Base-by-base conservation (phyloP, 2,113 vertebrate genomes). In the Channa maculata region DNA sequence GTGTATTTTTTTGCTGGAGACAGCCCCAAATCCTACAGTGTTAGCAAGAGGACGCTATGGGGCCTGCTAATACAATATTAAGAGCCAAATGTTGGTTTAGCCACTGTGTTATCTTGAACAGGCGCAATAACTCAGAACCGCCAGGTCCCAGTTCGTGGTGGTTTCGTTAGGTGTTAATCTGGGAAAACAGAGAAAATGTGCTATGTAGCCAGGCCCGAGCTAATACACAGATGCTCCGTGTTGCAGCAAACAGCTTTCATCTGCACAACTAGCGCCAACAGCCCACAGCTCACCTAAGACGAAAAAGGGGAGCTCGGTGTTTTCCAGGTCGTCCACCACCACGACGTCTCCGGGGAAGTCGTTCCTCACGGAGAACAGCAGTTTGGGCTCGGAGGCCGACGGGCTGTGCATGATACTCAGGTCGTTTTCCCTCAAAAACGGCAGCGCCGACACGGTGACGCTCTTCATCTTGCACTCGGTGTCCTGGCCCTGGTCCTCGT, bases 371-470 rank as follows among this genome's bases (percentile, higher is more conserved):
- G 97, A 99, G 95, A 99, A 99, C 72, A 99, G 96, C 69, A 99
- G 97, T 95, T 99, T 99, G 91, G 98, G 97, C 92, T 99, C 98
- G 41, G 97, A 97, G 96, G 97, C 96, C 93, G 97, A 98, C 45
- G 98, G 96, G 69, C 96, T 97, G 93, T 99, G 98, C 97, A 99
- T 98, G 96, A 99, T 98, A 94, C 96, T 98, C 90, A 99, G 94
- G 95, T 99, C 98, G 93, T 99, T 99, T 82, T 99, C 98, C 49
- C 98, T 89, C 86, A 99, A 84, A 92, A 99, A 99, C 65, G 98
- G 98, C 93, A 99, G 93, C 83, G 98, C 98, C 50, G 98, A 99
- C 91, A 99, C 98, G 41, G 97, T 99, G 88, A 99, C 98, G 94
- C 96, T 99, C 86, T 99, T 99, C 94, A 97, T 96, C 86, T 97